These are phyloP conservation scores for Dicyrtomina minuta DNA, from an alignment of 2,888 invertebrate species.

Conservation along the genomic window DNA sequence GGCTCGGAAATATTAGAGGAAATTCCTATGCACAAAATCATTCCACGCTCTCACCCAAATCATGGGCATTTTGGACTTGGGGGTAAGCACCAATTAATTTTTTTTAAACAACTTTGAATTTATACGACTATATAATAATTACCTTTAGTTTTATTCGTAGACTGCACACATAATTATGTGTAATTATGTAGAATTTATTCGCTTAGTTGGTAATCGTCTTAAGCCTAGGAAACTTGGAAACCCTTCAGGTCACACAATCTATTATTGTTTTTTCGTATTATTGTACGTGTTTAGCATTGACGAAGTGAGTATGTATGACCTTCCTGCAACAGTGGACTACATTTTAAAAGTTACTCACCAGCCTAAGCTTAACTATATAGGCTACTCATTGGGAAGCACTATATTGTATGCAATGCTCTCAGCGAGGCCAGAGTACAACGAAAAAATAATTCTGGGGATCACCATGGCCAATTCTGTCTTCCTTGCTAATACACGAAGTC, in stretches of 20 bases:
- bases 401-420: neutral
- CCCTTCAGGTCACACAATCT: too few species aligned
- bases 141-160: too few species aligned
- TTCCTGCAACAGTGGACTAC: conserved; percentile 10
- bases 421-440: conserved; percentile 10
- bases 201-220: too few species aligned
- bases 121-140: too few species aligned
- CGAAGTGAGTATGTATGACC: conserved; percentile 1
- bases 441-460: conserved; percentile 5
- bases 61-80: too few species aligned
- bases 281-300: neutral
- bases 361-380: conserved; percentile 7
- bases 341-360: conserved; percentile 9
- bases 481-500: neutral
- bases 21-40: conserved; percentile 3
- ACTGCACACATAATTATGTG: neutral
- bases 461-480: neutral
- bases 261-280: neutral
- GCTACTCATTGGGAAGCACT: conserved; percentile 16
- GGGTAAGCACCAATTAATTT: neutral
- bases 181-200: neutral
- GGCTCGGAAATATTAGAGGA: conserved; percentile 17
- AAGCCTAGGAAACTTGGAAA: too few species aligned
- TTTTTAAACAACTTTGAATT: too few species aligned
- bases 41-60: neutral